phyloP scores from a whole-genome alignment of 1,140 invertebrate species.

The Aphis craccivora region DNA sequence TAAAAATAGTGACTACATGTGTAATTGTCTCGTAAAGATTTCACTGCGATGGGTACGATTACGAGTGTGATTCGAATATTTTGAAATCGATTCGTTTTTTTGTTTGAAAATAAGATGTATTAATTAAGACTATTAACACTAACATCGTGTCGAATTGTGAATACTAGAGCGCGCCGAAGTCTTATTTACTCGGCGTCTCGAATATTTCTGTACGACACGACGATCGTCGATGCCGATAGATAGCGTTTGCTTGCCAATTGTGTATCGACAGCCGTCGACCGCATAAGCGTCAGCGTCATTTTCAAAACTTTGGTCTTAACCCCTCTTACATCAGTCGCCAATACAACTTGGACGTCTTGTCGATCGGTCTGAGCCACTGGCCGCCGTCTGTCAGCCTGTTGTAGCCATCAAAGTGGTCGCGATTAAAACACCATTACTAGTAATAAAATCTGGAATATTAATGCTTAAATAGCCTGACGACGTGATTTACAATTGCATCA shows the following conservation, averaged over 20 bases:
- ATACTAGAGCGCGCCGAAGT: not conserved
- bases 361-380: too few relatives aligned
- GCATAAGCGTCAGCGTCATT: not conserved
- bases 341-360: too few relatives aligned
- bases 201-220: not conserved
- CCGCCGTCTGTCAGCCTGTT: too few relatives aligned
- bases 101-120: not conserved
- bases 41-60: not conserved
- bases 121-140: too few relatives aligned
- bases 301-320: too few relatives aligned
- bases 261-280: not conserved
- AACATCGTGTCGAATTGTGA: not conserved
- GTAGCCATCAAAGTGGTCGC: too few relatives aligned
- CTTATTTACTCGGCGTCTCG: not conserved
- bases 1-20: not conserved
- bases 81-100: not conserved
- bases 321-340: accelerated
- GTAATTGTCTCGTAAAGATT: not conserved
- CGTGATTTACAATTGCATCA: not conserved
- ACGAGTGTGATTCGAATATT: not conserved
- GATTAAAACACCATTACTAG: not conserved
- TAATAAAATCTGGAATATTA: accelerated
- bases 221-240: not conserved
- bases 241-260: not conserved
- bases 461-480: not conserved